A percentile compares a stretch with the other conserved stretches of the same genome.
These are phyloP conservation scores for Crotalus helleri DNA, from an alignment of 2,113 vertebrate species.

Conservation along the genomic window DNA sequence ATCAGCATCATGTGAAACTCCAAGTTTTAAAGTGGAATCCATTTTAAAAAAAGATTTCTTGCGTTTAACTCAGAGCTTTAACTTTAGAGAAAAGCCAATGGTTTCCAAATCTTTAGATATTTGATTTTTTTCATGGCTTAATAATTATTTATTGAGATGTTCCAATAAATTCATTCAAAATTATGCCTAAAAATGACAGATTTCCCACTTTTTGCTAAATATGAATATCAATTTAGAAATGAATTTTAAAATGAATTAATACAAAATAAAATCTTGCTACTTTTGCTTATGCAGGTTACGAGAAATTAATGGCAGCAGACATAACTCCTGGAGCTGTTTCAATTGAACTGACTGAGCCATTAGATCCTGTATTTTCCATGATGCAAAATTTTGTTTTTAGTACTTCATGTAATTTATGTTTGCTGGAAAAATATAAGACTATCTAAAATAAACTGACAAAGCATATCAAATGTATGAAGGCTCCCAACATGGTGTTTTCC, in stretches of 20 bases:
- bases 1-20: constrained; percentile 7
- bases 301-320: constrained; percentile 31
- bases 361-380: neutral
- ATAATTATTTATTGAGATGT: constrained; percentile 22
- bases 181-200: constrained; percentile 37
- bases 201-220: constrained; percentile 29
- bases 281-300: constrained; percentile 31
- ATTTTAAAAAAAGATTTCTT: neutral
- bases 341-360: neutral
- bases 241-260: neutral
- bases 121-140: constrained; percentile 35
- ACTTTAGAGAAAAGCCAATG: constrained; percentile 22
- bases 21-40: neutral
- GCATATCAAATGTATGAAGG: neutral
- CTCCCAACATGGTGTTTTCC: neutral
- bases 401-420: neutral
- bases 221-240: constrained; percentile 28
- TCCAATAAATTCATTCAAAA: neutral
- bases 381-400: neutral
- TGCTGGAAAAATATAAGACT: neutral
- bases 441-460: neutral
- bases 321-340: neutral
- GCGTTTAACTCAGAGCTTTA: constrained; percentile 17
- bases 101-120: constrained; percentile 39
- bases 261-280: constrained; percentile 24